A percentile compares a stretch with the other conserved stretches of the same genome.
These are phyloP conservation scores for Cantharis rustica DNA, from an alignment of 2,888 invertebrate species.

Conservation along the genomic window DNA sequence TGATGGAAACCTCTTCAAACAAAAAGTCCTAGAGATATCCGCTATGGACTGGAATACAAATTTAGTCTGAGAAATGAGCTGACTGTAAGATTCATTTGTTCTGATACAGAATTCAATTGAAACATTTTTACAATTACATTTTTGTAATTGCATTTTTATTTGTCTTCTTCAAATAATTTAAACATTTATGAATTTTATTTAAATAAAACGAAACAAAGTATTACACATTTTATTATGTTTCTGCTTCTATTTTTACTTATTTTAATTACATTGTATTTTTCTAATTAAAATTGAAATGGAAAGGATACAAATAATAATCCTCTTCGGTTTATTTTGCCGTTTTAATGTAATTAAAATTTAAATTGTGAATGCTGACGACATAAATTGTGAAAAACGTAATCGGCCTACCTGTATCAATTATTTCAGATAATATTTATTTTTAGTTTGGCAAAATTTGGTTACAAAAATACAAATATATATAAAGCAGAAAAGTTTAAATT, in stretches of 20 bases:
- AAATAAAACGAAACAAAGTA: not conserved
- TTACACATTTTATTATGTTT: not conserved
- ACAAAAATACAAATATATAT: not conserved
- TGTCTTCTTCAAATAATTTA: conserved; percentile 34
- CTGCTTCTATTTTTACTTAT: not conserved
- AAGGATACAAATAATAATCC: conserved; percentile 4
- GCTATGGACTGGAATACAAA: conserved; percentile 46
- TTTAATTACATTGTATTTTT: not conserved
- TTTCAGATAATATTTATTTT: not conserved
- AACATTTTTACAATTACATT: conserved; percentile 48
- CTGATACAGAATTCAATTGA: conserved; percentile 37
- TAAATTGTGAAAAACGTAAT: not conserved
- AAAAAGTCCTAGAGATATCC: conserved; percentile 48
- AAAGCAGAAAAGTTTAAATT: not conserved
- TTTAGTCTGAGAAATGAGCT: conserved; percentile 39
- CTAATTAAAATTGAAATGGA: conserved; percentile 2
- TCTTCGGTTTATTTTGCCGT: not conserved
- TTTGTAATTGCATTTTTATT: conserved; percentile 49
- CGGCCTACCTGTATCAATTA: not conserved
- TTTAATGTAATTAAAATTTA: conserved; percentile 4
- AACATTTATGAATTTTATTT: not conserved
- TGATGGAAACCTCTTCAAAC: conserved; percentile 47
- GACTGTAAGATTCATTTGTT: conserved; percentile 33
- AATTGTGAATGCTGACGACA: conserved; percentile 1
- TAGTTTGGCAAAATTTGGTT: not conserved